Evolutionary conservation across 2,113 vertebrate genomes (phyloP), one percentile per base, ranked within the genome.

Genomic region (Gobiocypris rarus): DNA sequence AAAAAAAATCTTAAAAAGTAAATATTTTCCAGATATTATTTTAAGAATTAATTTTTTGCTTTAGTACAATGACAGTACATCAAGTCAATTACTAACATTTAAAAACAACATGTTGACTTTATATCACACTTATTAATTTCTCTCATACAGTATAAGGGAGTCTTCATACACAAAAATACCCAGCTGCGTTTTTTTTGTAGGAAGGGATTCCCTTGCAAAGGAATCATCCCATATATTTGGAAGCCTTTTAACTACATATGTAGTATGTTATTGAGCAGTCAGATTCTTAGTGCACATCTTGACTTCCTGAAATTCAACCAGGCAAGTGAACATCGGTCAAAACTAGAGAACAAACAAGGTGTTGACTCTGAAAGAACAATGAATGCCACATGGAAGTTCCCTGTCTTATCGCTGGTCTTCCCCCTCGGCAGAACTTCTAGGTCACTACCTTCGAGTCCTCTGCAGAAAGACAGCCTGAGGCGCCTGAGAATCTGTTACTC

Each of bases 391-490:
- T 52, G 77, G 56, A 9, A 59, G 56, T 56, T 59, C 74, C n/a
- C 54, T 48, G 26, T 75, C 67, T 69, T 61, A 59, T 58, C 50
- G 17, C 75, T 80, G 75, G 19, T 17, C 59, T 81, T 83, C 76
- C 50, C 81, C 81, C 76, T 65, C 11, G 83, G 86, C 34, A 71
- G 11, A 71, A 56, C 61, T 65, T 84, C 61, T 73, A 83, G 80
- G 84, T 83, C 59, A 87, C 34, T 26, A 81, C 31, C 13, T 84
- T 65, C 65, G 6, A 85, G 76, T 43, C 70, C 69, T 85, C 54
- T 61, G 82, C 71, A 65, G 82, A 73, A 50, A 56, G 65, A 83
- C 67, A 31, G 54, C 77, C 77, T 3, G 19, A 77, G 79, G 77
- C 41, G 26, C 24, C 22, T 58, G 65, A 22, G 58, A 82, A 75